Evolutionary conservation across 2,113 vertebrate genomes (phyloP), one percentile per base, ranked within the genome.

Genomic region (Corythornis vintsioides): DNA sequence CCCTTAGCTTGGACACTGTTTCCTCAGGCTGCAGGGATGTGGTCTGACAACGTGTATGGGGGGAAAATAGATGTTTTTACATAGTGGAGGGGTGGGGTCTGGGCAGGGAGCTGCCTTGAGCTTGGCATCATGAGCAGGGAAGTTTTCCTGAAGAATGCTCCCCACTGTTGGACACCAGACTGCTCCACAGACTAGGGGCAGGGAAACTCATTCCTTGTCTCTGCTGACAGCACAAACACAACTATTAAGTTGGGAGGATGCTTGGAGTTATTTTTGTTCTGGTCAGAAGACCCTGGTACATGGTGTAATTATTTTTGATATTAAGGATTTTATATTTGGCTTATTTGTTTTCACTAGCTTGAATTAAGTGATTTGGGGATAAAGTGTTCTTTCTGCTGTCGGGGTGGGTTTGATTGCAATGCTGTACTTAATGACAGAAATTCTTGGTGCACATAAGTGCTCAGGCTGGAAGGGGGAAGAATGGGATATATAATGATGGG

Each of bases 181-280:
- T 50, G 25, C 75, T 78, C 35, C n/a, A 72, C 43, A 45, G 61
- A 40, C 18, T 26, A 65, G 7, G 20, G 57, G 29, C 12, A 2
- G 56, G 52, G 65, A 93, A 83, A 81, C 14, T 43, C 60, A 61
- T n/a, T 48, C 53, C 24, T 69, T 93, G 74, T 84, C 74, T 72
- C 57, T 78, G 45, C 40, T 76, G 50, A 73, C 33, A 88, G 20
- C 38, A 55, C 17, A 63, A 91, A 47, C 43, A 71, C 11, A 22
- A 42, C 59, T 53, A 29, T 77, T 90, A 60, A 52, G 8, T 31
- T 88, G 63, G 40, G 73, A 72, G 20, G 47, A 38, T 83, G 18
- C 55, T 88, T 75, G 57, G 43, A 88, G 57, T 56, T 86, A 50
- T 88, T 88, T 94, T 95, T 80, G 80, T 78, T 86, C 60, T 24